phyloP scores from a whole-genome alignment of 2,113 vertebrate species.

The Mionectes macconnelli region DNA sequence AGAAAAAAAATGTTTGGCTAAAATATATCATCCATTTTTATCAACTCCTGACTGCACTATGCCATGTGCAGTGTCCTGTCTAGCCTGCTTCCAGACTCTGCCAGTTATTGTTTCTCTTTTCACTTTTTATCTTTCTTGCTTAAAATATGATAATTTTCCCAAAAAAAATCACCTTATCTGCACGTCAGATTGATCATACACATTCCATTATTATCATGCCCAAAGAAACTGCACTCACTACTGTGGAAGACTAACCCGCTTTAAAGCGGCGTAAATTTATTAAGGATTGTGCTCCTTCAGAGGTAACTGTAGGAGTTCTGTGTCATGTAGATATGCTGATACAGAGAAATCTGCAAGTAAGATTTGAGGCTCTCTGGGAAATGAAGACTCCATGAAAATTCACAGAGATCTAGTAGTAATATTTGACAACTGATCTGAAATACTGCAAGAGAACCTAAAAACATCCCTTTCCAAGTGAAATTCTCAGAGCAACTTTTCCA shows the following conservation, averaged over 20 bases:
- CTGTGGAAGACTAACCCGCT: neutral
- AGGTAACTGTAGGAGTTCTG: neutral
- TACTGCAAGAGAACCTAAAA: neutral
- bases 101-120: neutral
- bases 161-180: neutral
- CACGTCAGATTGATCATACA: neutral
- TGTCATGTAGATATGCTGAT: neutral
- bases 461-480: neutral
- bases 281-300: neutral
- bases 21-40: neutral
- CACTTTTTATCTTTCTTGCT: neutral
- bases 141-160: neutral
- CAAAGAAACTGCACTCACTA: neutral
- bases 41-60: neutral
- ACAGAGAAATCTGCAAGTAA: neutral
- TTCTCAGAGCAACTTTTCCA: neutral
- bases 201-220: neutral
- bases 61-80: neutral
- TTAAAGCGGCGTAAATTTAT: neutral
- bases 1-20: neutral
- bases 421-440: neutral
- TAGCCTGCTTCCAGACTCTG: neutral
- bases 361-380: neutral
- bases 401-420: neutral
- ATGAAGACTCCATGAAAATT: neutral